Evolutionary conservation across 1,140 invertebrate genomes (phyloP).

Genomic region (Papilio glaucus): DNA sequence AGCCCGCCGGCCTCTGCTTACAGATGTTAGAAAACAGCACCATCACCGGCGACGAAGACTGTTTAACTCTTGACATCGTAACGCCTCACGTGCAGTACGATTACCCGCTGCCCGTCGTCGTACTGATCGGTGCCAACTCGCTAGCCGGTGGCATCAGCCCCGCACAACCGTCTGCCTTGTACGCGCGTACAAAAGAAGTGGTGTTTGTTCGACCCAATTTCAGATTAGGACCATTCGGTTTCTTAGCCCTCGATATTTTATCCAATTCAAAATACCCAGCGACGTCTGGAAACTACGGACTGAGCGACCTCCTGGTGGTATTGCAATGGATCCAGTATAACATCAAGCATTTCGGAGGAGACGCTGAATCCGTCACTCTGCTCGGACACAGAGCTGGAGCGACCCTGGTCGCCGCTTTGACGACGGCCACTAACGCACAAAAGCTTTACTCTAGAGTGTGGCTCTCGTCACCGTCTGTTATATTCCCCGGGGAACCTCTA

Average conservation of each 20-base stretch:
- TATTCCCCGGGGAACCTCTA: constrained; percentile 86
- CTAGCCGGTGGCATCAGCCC: constrained; percentile 89
- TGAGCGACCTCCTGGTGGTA: constrained; percentile 90
- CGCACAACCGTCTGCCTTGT: constrained; percentile 86
- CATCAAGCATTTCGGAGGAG: constrained; percentile 92
- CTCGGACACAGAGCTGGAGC: constrained; percentile 92
- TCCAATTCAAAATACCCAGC: constrained; percentile 87
- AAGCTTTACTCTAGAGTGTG: constrained; percentile 88
- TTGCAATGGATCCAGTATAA: constrained; percentile 92
- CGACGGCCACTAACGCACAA: constrained; percentile 80
- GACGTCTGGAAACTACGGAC: constrained; percentile 93
- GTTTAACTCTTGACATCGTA: constrained; percentile 91
- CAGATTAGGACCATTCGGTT: constrained; percentile 90
- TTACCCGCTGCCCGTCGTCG: constrained; percentile 90
- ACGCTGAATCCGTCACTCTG: constrained; percentile 89
- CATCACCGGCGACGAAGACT: constrained; percentile 89
- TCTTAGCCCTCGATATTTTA: constrained; percentile 88
- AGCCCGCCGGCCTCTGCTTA: constrained; percentile 86
- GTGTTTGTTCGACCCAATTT: constrained; percentile 94
- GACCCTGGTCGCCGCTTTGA: constrained; percentile 89
- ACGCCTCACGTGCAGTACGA: constrained; percentile 89
- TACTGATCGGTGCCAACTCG: constrained; percentile 91
- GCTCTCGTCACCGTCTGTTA: constrained; percentile 89
- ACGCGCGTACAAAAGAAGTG: constrained; percentile 89
- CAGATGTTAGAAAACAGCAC: constrained; percentile 87